Evolutionary conservation across 2,797 vertebrate species (phyloP).

Genomic region (Eremophila alpestris): DNA sequence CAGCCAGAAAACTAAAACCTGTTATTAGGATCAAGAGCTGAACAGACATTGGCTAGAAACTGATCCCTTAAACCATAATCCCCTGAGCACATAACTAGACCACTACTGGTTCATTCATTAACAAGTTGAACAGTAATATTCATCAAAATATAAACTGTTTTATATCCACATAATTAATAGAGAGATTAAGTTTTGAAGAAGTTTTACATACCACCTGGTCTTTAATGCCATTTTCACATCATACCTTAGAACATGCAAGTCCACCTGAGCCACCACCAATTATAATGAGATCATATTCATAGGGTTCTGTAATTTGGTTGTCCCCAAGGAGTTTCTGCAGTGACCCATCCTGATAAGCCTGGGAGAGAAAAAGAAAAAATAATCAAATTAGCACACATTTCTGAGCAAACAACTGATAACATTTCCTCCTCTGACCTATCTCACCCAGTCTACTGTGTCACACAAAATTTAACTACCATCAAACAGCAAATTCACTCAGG

Average conservation of each 20-base stretch:
- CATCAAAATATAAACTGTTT: neutral
- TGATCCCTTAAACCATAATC: neutral
- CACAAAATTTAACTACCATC: neutral
- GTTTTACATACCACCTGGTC: neutral
- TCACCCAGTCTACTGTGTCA: neutral
- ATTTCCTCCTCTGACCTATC: neutral
- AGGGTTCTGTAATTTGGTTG: conserved; percentile 63
- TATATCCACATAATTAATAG: neutral
- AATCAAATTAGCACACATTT: conserved; percentile 28
- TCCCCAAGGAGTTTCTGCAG: conserved; percentile 86
- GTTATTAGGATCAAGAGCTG: neutral
- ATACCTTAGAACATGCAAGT: conserved; percentile 95
- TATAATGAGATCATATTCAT: conserved; percentile 94
- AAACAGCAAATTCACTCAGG: neutral
- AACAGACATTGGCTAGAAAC: neutral
- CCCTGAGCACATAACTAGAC: neutral
- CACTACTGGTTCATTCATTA: neutral
- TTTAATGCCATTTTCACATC: neutral
- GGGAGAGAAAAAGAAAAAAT: neutral
- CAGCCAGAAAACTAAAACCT: neutral
- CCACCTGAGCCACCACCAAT: conserved; percentile 96
- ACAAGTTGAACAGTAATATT: neutral
- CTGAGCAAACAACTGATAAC: neutral
- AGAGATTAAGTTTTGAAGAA: neutral
- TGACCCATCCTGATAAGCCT: conserved; percentile 89